Evolutionary conservation across 2,888 invertebrate genomes (phyloP).

Genomic region (Melinaea menophilus): DNA sequence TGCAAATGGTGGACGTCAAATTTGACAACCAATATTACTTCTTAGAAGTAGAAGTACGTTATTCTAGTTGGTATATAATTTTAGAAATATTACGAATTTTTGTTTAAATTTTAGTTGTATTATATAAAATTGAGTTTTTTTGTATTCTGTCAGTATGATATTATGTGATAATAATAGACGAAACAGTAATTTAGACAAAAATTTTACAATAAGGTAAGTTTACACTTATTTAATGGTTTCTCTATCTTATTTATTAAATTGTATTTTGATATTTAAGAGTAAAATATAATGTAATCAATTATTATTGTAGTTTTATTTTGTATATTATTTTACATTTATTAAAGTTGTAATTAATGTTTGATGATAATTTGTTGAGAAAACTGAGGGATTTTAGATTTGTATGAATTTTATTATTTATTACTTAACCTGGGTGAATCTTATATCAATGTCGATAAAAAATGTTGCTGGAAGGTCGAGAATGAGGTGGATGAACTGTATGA

Average conservation of each 20-base stretch:
- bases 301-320: slow-evolving; percentile 35
- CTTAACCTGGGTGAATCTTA: too few relatives aligned
- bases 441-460: too few relatives aligned
- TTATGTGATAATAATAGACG: slow-evolving; percentile 11
- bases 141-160: slow-evolving; percentile 27
- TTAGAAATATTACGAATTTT: neutral
- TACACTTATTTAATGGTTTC: slow-evolving; percentile 34
- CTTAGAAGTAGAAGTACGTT: too few relatives aligned
- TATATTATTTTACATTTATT: neutral
- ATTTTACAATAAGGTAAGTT: slow-evolving; percentile 16
- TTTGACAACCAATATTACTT: too few relatives aligned
- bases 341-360: neutral
- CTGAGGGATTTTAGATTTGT: too few relatives aligned
- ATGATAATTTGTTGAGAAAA: too few relatives aligned
- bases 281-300: slow-evolving; percentile 38
- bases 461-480: too few relatives aligned
- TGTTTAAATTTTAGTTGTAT: slow-evolving; percentile 18
- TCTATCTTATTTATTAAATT: slow-evolving; percentile 39
- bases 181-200: slow-evolving; percentile 9
- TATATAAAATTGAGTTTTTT: slow-evolving; percentile 25
- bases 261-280: slow-evolving; percentile 47
- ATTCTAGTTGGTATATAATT: too few relatives aligned
- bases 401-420: too few relatives aligned
- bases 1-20: too few relatives aligned
- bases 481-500: too few relatives aligned